Evolutionary conservation across 2,797 vertebrate species (phyloP).

Genomic region (Adrianichthys oophorus): DNA sequence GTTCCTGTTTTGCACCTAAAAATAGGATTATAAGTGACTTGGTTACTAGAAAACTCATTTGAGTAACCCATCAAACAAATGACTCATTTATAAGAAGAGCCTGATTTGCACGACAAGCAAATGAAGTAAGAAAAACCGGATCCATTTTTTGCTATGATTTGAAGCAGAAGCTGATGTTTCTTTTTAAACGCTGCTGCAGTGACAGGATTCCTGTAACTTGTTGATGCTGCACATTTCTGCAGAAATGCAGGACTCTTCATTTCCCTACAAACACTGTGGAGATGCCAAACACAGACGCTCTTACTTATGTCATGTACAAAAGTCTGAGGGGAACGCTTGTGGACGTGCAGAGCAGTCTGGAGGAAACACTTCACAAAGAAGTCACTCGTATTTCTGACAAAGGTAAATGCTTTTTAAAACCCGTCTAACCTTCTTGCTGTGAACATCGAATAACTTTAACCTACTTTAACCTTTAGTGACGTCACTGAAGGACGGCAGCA

Average conservation of each 20-base stretch:
- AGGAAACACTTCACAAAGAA: constrained; percentile 65
- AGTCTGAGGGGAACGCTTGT: constrained; percentile 56
- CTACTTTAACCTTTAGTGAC: constrained; percentile 42
- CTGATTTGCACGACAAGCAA: too few relatives aligned
- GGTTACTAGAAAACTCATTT: too few relatives aligned
- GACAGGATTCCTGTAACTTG: not conserved
- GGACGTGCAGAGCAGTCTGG: constrained; percentile 62
- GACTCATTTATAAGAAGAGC: too few relatives aligned
- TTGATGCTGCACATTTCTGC: not conserved
- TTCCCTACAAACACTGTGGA: constrained; percentile 50
- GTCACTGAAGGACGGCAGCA: constrained; percentile 60
- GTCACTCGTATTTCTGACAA: constrained; percentile 68
- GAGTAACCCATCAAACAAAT: too few relatives aligned
- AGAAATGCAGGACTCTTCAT: constrained; percentile 67
- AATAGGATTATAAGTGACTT: too few relatives aligned
- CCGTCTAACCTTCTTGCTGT: not conserved
- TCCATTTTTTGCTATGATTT: too few relatives aligned
- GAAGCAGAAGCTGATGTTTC: too few relatives aligned
- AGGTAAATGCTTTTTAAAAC: constrained; percentile 34
- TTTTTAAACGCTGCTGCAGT: not conserved
- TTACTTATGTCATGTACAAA: constrained; percentile 74
- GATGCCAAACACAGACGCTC: constrained; percentile 61
- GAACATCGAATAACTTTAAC: not conserved
- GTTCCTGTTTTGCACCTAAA: too few relatives aligned
- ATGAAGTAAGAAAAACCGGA: too few relatives aligned